Conservation (phyloP, 2,113 vertebrate genomes). For the Picathartes gymnocephalus region DNA sequence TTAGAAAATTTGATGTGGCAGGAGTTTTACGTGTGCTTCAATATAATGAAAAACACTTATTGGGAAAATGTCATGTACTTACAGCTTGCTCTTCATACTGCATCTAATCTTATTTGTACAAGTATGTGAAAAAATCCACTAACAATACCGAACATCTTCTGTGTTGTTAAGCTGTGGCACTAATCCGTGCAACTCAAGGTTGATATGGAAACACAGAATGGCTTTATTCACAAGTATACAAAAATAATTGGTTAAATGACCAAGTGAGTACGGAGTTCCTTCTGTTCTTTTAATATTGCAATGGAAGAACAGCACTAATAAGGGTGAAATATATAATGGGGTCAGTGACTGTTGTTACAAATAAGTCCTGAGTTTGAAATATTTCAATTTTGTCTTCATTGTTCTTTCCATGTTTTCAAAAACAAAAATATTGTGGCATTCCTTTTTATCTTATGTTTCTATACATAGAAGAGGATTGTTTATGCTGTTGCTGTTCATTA, state of each 20-base stretch:
- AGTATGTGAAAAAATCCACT: slow-evolving; percentile 35
- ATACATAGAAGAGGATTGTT: neutral
- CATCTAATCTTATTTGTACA: slow-evolving; percentile 60
- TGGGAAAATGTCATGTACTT: slow-evolving; percentile 51
- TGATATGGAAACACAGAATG: slow-evolving; percentile 17
- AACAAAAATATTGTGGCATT: neutral
- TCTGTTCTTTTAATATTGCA: neutral
- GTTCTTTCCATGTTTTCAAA: neutral
- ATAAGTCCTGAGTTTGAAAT: neutral
- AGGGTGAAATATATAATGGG: neutral
- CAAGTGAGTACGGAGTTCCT: neutral
- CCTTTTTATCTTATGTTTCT: neutral
- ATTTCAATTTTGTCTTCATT: neutral
- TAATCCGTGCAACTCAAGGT: slow-evolving; percentile 2
- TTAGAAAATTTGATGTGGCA: neutral
- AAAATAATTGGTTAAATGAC: slow-evolving; percentile 28
- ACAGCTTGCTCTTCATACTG: slow-evolving; percentile 20
- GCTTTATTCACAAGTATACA: slow-evolving; percentile 34
- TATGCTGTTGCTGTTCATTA: slow-evolving; percentile 2
- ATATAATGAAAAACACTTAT: slow-evolving; percentile 59
- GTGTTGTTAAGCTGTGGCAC: slow-evolving; percentile 32
- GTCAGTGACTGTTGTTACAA: neutral
- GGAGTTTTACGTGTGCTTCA: slow-evolving; percentile 7
- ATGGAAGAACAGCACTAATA: neutral
- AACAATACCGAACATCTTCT: neutral